A percentile compares a stretch with the other conserved stretches of the same genome.
These are phyloP conservation scores for Drosophila repletoides DNA, from an alignment of 1,140 invertebrate genomes.

Conservation along the genomic window DNA sequence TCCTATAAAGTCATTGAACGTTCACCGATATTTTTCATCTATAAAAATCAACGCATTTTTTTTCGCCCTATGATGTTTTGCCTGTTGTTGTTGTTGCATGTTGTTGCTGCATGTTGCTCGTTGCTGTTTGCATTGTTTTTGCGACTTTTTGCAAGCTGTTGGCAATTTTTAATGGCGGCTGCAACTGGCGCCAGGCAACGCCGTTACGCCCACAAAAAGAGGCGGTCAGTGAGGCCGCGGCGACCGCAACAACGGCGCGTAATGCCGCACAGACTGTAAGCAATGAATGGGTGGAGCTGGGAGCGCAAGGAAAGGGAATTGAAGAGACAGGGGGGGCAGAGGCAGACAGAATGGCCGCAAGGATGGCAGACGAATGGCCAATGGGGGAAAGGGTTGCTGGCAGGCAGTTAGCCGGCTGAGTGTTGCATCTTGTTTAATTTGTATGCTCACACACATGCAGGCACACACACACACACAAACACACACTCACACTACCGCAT, in stretches of 20 bases:
- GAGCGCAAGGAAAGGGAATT: too few relatives aligned
- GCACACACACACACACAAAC: not conserved
- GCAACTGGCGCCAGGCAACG: conserved; percentile 26
- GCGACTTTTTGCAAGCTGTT: conserved; percentile 53
- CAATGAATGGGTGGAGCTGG: not conserved
- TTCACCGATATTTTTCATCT: conserved; percentile 44
- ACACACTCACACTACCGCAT: too few relatives aligned
- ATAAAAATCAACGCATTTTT: conserved; percentile 42
- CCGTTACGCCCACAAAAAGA: conserved; percentile 39
- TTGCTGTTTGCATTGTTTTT: conserved; percentile 30
- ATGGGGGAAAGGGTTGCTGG: too few relatives aligned
- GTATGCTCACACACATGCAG: conserved; percentile 33
- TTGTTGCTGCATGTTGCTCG: conserved; percentile 4
- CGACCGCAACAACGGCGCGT: conserved; percentile 30
- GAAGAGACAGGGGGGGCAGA: not conserved
- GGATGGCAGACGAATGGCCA: conserved; percentile 21
- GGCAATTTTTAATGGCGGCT: conserved; percentile 63
- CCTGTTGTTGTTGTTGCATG: conserved; percentile 21
- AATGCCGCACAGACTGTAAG: not conserved
- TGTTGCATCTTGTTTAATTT: conserved; percentile 73
- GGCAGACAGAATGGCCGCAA: conserved; percentile 30
- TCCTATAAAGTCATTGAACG: conserved; percentile 46
- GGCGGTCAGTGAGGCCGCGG: conserved; percentile 10
- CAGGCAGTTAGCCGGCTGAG: conserved; percentile 41
- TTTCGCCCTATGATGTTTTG: conserved; percentile 12